These are phyloP conservation scores for Polylopha cassiicola DNA, from an alignment of 2,888 invertebrate species.

Conservation along the genomic window DNA sequence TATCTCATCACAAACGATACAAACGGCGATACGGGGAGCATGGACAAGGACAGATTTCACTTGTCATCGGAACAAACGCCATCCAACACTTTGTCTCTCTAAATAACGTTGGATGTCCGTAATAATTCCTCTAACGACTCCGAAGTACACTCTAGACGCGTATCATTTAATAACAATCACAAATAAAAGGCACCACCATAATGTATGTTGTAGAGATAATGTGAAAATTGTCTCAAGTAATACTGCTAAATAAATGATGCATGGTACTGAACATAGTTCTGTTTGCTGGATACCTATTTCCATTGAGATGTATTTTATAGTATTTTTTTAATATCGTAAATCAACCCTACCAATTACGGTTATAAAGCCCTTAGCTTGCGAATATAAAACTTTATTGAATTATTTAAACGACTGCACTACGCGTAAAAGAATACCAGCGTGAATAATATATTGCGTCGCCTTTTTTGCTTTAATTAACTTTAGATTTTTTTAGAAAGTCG, in stretches of 20 bases:
- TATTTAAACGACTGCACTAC: constrained; percentile 9
- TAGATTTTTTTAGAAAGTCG: constrained; percentile 16
- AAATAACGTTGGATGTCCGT: constrained; percentile 51
- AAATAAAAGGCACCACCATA: constrained; percentile 53
- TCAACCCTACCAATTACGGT: constrained; percentile 19
- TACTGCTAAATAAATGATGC: too few relatives aligned
- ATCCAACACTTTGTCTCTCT: constrained; percentile 45
- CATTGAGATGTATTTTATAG: neutral
- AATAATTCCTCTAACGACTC: constrained; percentile 56
- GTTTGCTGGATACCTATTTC: too few relatives aligned
- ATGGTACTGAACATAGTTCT: too few relatives aligned
- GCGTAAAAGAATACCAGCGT: neutral
- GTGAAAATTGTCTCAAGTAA: constrained; percentile 18
- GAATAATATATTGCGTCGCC: neutral
- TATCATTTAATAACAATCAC: constrained; percentile 70
- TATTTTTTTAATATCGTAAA: constrained; percentile 13
- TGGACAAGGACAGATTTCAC: constrained; percentile 63
- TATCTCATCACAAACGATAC: constrained; percentile 47
- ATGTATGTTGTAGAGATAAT: constrained; percentile 27
- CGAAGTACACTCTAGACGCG: constrained; percentile 38
- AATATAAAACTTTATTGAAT: constrained; percentile 12
- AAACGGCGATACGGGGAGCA: constrained; percentile 54
- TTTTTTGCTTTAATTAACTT: constrained; percentile 7
- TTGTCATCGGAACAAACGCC: constrained; percentile 67
- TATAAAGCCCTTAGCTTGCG: constrained; percentile 9